Evolutionary conservation across 2,797 vertebrate genomes (phyloP).

Genomic region (Sardinella longiceps): DNA sequence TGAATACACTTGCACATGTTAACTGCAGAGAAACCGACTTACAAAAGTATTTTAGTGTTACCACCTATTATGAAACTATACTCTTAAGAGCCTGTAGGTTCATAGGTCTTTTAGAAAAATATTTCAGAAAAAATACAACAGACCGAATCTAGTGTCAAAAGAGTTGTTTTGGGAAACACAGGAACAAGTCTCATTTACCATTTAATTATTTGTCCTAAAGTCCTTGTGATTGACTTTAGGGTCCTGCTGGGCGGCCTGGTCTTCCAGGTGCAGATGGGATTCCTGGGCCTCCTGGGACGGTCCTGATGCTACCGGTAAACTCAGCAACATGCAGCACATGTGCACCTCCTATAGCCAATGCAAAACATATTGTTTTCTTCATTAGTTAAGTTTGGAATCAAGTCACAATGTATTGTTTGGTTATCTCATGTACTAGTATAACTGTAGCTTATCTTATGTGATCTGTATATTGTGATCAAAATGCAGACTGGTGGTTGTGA

Average conservation of each 20-base stretch:
- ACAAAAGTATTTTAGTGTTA: too few species aligned
- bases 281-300: constrained; percentile 92
- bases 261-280: constrained; percentile 94
- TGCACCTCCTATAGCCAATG: neutral
- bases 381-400: too few species aligned
- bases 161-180: neutral
- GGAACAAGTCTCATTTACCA: neutral
- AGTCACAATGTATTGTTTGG: too few species aligned
- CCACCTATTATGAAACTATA: too few species aligned
- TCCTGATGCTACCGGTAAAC: constrained; percentile 96
- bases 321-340: neutral
- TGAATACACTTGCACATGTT: too few species aligned
- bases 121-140: too few species aligned
- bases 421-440: neutral
- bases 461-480: too few species aligned
- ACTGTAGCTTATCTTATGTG: too few species aligned
- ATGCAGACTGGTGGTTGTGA: too few species aligned
- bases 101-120: too few species aligned
- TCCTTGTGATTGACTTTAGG: constrained; percentile 68
- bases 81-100: too few species aligned
- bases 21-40: too few species aligned
- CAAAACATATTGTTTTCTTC: neutral
- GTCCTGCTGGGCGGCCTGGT: constrained; percentile 90
- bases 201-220: neutral
- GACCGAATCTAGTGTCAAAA: neutral